Evolutionary conservation across 1,140 invertebrate species (phyloP).

Genomic region (Drosophila sechellia): DNA sequence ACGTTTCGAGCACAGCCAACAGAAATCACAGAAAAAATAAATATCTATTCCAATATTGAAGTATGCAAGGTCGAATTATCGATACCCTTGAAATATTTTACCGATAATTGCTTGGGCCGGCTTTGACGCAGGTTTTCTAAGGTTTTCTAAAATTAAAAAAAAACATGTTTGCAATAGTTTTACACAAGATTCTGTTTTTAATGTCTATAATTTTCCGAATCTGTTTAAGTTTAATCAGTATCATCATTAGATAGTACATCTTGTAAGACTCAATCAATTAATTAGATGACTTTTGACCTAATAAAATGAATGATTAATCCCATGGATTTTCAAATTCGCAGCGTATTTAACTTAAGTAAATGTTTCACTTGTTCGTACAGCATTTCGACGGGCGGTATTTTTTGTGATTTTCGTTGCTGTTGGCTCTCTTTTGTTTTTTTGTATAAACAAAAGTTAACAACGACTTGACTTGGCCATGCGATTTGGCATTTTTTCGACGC

Average conservation of each 20-base stretch:
- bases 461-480: conserved; percentile 64
- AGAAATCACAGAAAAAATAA: conserved; percentile 56
- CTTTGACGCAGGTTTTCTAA: conserved; percentile 24
- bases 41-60: conserved; percentile 35
- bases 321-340: conserved; percentile 16
- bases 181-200: neutral
- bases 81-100: conserved; percentile 57
- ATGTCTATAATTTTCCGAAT: neutral
- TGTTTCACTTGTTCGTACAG: conserved; percentile 75
- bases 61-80: conserved; percentile 59
- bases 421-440: conserved; percentile 54
- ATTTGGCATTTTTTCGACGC: conserved; percentile 55
- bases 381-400: conserved; percentile 58
- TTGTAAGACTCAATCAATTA: neutral
- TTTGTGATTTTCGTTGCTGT: conserved; percentile 44
- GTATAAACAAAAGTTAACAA: conserved; percentile 70
- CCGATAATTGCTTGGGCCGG: conserved; percentile 24
- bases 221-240: no score
- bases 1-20: conserved; percentile 59
- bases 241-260: neutral
- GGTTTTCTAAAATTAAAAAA: conserved; percentile 4
- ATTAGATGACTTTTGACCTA: neutral
- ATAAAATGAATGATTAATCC: conserved; percentile 9
- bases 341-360: conserved; percentile 41
- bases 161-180: no score